These are phyloP conservation scores for Harpagoxenus sublaevis DNA, from an alignment of 2,888 invertebrate genomes.

Conservation along the genomic window DNA sequence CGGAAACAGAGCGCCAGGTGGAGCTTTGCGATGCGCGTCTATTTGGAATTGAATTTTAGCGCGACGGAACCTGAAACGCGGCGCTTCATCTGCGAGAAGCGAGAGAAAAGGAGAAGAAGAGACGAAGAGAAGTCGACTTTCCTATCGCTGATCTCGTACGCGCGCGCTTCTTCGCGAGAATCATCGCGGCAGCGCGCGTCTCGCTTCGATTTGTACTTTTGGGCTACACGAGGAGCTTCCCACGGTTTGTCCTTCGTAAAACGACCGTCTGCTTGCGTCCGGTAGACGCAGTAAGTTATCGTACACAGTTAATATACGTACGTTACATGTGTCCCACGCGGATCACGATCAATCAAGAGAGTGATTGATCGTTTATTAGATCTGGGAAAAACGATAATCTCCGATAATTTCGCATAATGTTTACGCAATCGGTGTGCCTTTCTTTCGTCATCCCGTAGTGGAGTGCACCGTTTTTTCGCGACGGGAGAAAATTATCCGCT, in stretches of 20 bases:
- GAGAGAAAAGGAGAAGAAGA: background rate
- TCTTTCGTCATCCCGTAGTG: background rate
- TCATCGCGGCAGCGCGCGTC: background rate
- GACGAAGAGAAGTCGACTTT: background rate
- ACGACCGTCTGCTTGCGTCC: background rate
- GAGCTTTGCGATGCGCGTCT: constrained; percentile 4
- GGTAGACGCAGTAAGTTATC: background rate
- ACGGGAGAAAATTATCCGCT: constrained; percentile 14
- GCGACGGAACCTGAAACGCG: background rate
- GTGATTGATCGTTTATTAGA: background rate
- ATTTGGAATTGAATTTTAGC: constrained; percentile 13
- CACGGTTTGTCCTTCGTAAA: background rate
- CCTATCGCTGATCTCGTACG: background rate
- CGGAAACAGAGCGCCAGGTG: background rate
- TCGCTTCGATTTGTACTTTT: constrained; percentile 14
- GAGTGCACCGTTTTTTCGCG: background rate
- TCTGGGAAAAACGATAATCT: background rate
- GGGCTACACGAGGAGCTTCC: constrained; percentile 5
- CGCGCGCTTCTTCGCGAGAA: background rate
- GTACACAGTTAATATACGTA: background rate
- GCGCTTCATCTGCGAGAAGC: background rate
- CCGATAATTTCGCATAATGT: constrained; percentile 24
- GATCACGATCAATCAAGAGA: background rate
- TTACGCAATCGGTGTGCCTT: constrained; percentile 17
- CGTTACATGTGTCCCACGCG: constrained; percentile 20